Conservation (phyloP, 2,113 vertebrate species). For the Microtus montanus region DNA sequence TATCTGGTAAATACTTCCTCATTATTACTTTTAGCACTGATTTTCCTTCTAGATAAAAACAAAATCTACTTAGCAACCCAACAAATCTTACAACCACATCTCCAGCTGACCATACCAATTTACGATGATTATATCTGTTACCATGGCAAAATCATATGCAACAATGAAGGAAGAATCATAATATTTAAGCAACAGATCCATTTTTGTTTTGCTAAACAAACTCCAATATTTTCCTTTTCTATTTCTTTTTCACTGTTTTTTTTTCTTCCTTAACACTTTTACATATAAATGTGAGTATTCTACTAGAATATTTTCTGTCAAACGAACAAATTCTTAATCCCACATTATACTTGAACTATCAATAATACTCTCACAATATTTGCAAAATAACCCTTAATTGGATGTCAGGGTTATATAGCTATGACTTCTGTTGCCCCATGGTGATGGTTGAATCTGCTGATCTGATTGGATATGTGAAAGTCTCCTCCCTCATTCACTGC, state of each 20-base stretch:
- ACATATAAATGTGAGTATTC: neutral
- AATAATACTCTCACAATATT: neutral
- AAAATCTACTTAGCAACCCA: neutral
- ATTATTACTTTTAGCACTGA: neutral
- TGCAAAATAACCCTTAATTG: neutral
- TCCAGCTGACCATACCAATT: neutral
- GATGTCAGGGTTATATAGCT: neutral
- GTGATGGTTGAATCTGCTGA: no score
- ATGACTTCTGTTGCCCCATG: neutral
- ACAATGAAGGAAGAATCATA: neutral
- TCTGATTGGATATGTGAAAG: neutral
- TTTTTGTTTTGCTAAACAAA: neutral
- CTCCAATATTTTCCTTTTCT: neutral
- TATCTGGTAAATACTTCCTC: neutral
- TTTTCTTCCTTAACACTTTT: neutral
- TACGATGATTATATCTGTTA: neutral
- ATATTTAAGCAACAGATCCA: neutral
- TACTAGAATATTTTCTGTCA: neutral
- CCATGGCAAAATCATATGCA: neutral
- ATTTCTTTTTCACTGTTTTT: no score
- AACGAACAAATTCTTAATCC: neutral
- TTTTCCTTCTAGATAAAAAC: neutral
- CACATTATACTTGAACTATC: neutral
- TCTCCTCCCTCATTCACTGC: fast-evolving
- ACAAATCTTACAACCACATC: neutral